Base-by-base conservation (phyloP, 2,113 vertebrate species). In the Phoenicopterus ruber region DNA sequence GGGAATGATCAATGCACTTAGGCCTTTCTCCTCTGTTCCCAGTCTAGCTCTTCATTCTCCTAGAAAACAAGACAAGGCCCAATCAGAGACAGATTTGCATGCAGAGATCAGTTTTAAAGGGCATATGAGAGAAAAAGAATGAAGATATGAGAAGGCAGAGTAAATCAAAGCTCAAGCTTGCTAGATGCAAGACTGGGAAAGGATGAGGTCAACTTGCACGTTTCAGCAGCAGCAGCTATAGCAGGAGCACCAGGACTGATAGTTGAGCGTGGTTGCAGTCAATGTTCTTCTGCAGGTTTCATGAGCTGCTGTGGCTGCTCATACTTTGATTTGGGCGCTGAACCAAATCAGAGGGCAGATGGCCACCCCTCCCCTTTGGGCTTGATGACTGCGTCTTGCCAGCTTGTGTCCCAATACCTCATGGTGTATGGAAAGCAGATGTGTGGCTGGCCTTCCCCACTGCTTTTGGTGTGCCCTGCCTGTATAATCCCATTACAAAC, bases 191-290 rank as follows among this genome's bases (percentile, higher is more conserved):
- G 11, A 31, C 52, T 59, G 13, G n/a, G 8, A 65, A 70, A 69
- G 7, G 10, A 24, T 44, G 47, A 47, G 8, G 11, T 29, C 40
- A 79, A 13, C 19, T 46, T 72, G 25, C 4, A 42, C 38, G 21
- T 36, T 72, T 12, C 71, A 69, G 13, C 10, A 44, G 17, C 55
- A 88, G 26, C 24, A 62, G 28, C 28, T n/a, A 7, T 13, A 65
- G 29, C 17, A 31, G 44, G 24, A 77, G 0, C 17, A 59, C 32
- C 1, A 10, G 15, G 17, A 20, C 1, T 1, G 42, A 34, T 17
- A 34, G 4, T 0, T 62, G 42, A 49, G 5, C 0, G 0, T 5
- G 13, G 21, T 0, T 58, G 36, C 9, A 31, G 32, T 9, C 50
- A 46, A 7, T 6, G 17, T 13, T 32, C 22, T 50, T 82, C 50